Base-by-base conservation (phyloP, 2,888 invertebrate genomes). In the Diogma glabrata region DNA sequence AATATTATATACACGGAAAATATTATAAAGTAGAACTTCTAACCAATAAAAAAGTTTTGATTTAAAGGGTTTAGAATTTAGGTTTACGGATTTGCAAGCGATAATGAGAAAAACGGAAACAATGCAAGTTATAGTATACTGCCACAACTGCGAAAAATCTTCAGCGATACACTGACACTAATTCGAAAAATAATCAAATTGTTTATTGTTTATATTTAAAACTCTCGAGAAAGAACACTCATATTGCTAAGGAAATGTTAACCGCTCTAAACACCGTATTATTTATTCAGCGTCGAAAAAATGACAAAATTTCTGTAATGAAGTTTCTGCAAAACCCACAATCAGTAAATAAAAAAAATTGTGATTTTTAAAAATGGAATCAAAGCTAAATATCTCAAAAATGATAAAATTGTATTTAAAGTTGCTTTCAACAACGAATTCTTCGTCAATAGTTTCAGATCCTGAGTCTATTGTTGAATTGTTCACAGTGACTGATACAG, bases 191-290 rank as follows among this genome's bases (percentile, higher is more conserved):
- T 14, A 16, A 36, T 14, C 14, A 36, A 16, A 36, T 36, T 16
- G 14, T 14, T 36, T 36, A 36, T 16, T 36, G 36, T 36, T 36
- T 36, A 16, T 36, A 36, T 36, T 36, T 36, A 36, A 36, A 36
- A 36, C 36, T 36, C 36, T 33, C n/a, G n/a, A n/a, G n/a, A n/a
- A n/a, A 8, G 4, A 6, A 33, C 3, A 33, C 4, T n/a, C 4
- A 4, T 33, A 4, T 33, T 33, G 33, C 33, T 33, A 33, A 33
- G 33, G 33, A 33, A 33, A 33, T 33, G 33, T 33, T 33, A 33
- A 33, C 33, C n/a, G n/a, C n/a, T n/a, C n/a, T n/a, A n/a, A n/a
- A n/a, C n/a, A n/a, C 14, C 36, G 36, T 36, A 36, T 36, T 17
- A 36, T 14, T 14, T 17, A 36, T 14, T n/a, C n/a, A n/a, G n/a